Percentiles rank a stretch among this genome's conserved stretches.
phyloP scores from a whole-genome alignment of 2,113 vertebrate genomes.

The Fulmarus glacialis region DNA sequence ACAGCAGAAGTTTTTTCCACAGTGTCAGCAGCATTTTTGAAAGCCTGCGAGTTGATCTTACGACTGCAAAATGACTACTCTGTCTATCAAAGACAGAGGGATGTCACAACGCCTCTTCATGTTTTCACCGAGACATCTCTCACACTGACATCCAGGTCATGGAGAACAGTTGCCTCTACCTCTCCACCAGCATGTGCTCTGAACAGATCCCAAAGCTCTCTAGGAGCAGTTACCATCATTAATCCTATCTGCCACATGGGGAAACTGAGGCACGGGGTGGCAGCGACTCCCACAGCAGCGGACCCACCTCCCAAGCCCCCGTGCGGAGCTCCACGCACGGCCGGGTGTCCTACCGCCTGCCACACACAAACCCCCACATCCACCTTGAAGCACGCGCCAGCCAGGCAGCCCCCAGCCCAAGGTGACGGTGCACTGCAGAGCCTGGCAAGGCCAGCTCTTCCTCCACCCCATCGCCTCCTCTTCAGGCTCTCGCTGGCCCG shows the following conservation, averaged over 20 bases:
- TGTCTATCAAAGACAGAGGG: neutral
- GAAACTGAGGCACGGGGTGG: neutral
- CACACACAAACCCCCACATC: neutral
- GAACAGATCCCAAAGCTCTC: neutral
- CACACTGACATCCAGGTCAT: accelerated
- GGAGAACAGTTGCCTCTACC: neutral
- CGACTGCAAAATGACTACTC: neutral
- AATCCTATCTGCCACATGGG: neutral
- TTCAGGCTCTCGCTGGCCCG: neutral
- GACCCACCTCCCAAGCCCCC: neutral
- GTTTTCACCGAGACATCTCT: neutral
- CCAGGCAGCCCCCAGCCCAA: neutral
- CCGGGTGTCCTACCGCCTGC: accelerated
- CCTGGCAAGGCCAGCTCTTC: accelerated
- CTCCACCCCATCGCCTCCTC: neutral
- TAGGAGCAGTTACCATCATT: neutral
- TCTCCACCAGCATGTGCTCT: neutral
- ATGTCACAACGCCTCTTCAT: neutral
- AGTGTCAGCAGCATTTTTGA: neutral
- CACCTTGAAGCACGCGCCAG: accelerated
- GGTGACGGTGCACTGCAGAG: neutral
- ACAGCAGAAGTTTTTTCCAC: neutral
- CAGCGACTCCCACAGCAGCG: neutral
- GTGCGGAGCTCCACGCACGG: accelerated
- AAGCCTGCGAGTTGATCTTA: neutral